Evolutionary conservation across 2,797 vertebrate species (phyloP), one percentile per base, ranked within the genome.

Genomic region (Chaunax sp.): DNA sequence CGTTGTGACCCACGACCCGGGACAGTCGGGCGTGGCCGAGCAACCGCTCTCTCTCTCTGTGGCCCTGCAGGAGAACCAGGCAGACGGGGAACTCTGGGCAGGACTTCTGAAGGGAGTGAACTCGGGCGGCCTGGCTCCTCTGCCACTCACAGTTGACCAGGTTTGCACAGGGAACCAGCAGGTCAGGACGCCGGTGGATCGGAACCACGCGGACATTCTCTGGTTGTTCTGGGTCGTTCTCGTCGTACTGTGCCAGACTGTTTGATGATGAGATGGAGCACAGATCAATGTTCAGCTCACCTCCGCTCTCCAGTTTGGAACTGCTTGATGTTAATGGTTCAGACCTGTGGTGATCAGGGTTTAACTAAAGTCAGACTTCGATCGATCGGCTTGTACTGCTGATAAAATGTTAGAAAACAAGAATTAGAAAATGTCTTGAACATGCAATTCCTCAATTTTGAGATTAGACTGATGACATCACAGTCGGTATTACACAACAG

Each of bases 111-210:
- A 99, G 92, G 0, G 90, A 89, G 86, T 97, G 96, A 4, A 98
- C 83, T 51, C 97, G 95, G 0, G 96, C 96, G 0, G 94, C 92
- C 2, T 80, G 93, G 88, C 97, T 98, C 61, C 96, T 93, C 57
- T 88, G 94, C 97, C 97, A 99, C 87, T 98, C 95, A 1, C 94
- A 83, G 69, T 97, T 95, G 75, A 99, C 94, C 83, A 99, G 94
- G 73, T 96, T 75, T 0, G 95, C 96, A 19, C 97, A 99, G 43
- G 94, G 92, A 6, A 92, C 91, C 84, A 96, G 86, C 71, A 99
- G 92, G 86, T 98, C 96, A 0, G 94, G 96, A 50, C 94, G 95
- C 59, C 63, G 91, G 85, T 98, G 97, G 78, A 97, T 93, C 2
- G 96, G 96, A 41, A 96, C 90, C 4, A 84, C 84, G 19, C 55